Percentiles rank a stretch among this genome's conserved stretches.
Conservation (phyloP, 2,888 invertebrate genomes). For the Cryptosula pallasiana region DNA sequence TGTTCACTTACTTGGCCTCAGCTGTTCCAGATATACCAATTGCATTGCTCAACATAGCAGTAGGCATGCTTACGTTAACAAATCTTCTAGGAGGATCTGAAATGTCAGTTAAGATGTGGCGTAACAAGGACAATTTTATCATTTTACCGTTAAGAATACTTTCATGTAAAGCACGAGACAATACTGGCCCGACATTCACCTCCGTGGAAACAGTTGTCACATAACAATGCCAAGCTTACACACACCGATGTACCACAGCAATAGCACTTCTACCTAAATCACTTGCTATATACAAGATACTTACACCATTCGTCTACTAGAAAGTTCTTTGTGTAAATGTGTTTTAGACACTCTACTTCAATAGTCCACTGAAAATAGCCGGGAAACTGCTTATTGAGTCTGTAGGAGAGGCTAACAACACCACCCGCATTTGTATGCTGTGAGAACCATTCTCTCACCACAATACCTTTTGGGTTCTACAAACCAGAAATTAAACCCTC, state of each 20-base stretch:
- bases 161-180: too few relatives aligned
- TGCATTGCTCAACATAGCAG: slow-evolving; percentile 80
- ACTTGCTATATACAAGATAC: background rate
- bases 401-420: background rate
- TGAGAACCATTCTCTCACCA: slow-evolving; percentile 88
- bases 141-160: too few relatives aligned
- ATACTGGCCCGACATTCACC: too few relatives aligned
- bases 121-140: too few relatives aligned
- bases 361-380: slow-evolving; percentile 88
- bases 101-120: background rate
- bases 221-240: too few relatives aligned
- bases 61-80: slow-evolving; percentile 92
- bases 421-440: slow-evolving; percentile 62
- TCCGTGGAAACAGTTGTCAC: too few relatives aligned
- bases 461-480: slow-evolving; percentile 77
- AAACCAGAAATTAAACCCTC: too few relatives aligned
- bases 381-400: slow-evolving; percentile 70
- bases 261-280: too few relatives aligned
- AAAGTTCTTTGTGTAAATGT: slow-evolving; percentile 78
- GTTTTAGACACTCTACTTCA: slow-evolving; percentile 63
- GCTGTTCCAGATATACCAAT: slow-evolving; percentile 70
- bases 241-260: too few relatives aligned
- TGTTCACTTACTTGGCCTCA: background rate
- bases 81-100: slow-evolving; percentile 81
- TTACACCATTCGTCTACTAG: slow-evolving; percentile 82